A percentile compares a stretch with the other conserved stretches of the same genome.
Evolutionary conservation across 2,113 vertebrate species (phyloP).

Genomic region (Camarhynchus parvulus): DNA sequence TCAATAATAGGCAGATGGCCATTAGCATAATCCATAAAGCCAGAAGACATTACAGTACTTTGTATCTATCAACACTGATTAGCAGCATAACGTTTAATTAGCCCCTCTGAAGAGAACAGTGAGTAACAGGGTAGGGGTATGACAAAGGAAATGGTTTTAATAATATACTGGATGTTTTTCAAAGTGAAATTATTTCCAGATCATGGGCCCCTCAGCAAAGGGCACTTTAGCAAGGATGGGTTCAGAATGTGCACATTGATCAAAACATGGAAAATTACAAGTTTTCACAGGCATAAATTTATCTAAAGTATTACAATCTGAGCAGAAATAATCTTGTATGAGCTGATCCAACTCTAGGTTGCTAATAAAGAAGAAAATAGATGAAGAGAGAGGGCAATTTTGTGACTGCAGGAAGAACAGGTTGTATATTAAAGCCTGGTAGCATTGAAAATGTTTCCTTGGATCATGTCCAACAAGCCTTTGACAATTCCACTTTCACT

Average conservation of each 20-base stretch:
- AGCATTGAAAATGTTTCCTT: background rate
- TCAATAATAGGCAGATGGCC: conserved; percentile 78
- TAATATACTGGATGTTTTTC: conserved; percentile 47
- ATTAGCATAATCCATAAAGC: conserved; percentile 80
- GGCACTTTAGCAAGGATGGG: background rate
- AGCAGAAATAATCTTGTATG: conserved; percentile 30
- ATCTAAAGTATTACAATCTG: conserved; percentile 25
- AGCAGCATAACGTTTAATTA: conserved; percentile 76
- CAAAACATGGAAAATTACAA: conserved; percentile 47
- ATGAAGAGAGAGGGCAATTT: conserved; percentile 10
- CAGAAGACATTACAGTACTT: conserved; percentile 73
- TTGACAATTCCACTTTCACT: background rate
- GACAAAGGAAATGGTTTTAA: conserved; percentile 65
- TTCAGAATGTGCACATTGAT: background rate
- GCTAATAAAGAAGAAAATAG: conserved; percentile 36
- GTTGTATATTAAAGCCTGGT: background rate
- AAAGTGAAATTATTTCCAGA: conserved; percentile 56
- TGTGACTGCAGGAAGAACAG: conserved; percentile 8
- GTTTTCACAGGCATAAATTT: conserved; percentile 10
- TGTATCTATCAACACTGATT: conserved; percentile 77
- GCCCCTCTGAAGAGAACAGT: conserved; percentile 59
- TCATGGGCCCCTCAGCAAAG: conserved; percentile 14
- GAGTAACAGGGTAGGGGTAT: conserved; percentile 46
- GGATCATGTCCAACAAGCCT: conserved; percentile 7
- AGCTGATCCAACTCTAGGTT: conserved; percentile 1